Conservation (phyloP, 2,797 vertebrate species). For the Bradypodion ventrale region DNA sequence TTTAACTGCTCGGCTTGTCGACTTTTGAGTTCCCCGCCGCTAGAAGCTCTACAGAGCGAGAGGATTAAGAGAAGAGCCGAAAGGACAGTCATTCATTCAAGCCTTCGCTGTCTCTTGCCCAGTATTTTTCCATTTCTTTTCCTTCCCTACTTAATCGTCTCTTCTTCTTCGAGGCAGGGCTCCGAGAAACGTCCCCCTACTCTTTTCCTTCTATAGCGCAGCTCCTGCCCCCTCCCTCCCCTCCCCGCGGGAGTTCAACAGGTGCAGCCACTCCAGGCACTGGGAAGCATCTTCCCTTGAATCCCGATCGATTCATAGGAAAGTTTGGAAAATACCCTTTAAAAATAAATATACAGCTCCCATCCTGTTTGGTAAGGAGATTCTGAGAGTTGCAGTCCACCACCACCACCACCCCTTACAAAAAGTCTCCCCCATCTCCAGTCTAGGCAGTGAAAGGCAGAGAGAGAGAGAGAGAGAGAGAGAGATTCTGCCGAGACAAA, state of each 20-base stretch:
- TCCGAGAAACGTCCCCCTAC: no score
- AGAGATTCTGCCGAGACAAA: no score
- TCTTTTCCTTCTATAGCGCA: not conserved
- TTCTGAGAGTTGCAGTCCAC: not conserved
- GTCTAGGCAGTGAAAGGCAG: not conserved
- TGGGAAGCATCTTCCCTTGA: not conserved
- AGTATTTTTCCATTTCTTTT: not conserved
- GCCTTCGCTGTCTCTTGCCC: not conserved
- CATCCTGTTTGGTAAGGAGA: not conserved
- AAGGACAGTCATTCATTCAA: not conserved
- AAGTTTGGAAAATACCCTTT: no score
- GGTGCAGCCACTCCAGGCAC: not conserved
- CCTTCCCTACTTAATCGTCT: not conserved
- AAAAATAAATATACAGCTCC: no score
- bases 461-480: no score
- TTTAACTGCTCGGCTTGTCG: fast-evolving
- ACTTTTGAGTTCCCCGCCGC: no score
- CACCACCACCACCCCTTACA: no score
- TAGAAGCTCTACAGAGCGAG: no score
- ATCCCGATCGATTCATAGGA: not conserved
- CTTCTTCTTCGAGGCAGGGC: not conserved
- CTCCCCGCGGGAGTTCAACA: not conserved
- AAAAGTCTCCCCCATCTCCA: not conserved
- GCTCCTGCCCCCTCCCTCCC: no score
- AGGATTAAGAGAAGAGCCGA: not conserved